A percentile compares a stretch with the other conserved stretches of the same genome.
Evolutionary conservation across 2,797 vertebrate species (phyloP).

Genomic region (Poecilia picta): DNA sequence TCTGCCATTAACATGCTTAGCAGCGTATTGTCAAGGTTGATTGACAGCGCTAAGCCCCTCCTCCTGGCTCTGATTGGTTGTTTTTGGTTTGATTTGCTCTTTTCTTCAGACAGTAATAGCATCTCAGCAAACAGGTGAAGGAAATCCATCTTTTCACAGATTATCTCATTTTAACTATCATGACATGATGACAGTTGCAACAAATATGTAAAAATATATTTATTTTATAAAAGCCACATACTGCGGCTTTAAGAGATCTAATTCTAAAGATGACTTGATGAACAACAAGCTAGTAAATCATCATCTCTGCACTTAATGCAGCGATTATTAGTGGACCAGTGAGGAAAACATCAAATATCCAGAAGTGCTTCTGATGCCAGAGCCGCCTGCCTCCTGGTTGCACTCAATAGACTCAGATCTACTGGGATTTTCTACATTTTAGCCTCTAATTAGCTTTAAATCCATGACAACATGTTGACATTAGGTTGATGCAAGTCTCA

Average conservation of each 20-base stretch:
- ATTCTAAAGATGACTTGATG: not conserved
- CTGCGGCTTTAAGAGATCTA: not conserved
- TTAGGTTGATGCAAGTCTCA: slow-evolving; percentile 24
- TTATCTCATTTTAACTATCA: too few species aligned
- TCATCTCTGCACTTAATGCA: not conserved
- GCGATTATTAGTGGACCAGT: slow-evolving; percentile 27
- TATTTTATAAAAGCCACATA: too few species aligned
- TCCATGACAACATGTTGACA: slow-evolving; percentile 54
- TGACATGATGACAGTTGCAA: too few species aligned
- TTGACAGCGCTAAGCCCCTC: too few species aligned
- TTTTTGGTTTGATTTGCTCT: too few species aligned
- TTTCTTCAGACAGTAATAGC: too few species aligned
- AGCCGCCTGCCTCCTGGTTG: slow-evolving; percentile 26
- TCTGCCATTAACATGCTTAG: too few species aligned
- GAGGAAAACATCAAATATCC: slow-evolving; percentile 17
- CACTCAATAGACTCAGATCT: slow-evolving; percentile 16
- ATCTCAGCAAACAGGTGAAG: too few species aligned
- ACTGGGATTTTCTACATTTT: slow-evolving; percentile 38
- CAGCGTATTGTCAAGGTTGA: too few species aligned
- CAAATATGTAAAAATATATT: too few species aligned
- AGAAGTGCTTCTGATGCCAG: slow-evolving; percentile 6
- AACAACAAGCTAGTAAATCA: not conserved
- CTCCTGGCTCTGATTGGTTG: too few species aligned
- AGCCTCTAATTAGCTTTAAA: slow-evolving; percentile 72
- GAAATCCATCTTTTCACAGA: too few species aligned